Evolutionary conservation across 2,888 invertebrate genomes (phyloP), one percentile per base, ranked within the genome.

Genomic region (Agonopterix heracliana): DNA sequence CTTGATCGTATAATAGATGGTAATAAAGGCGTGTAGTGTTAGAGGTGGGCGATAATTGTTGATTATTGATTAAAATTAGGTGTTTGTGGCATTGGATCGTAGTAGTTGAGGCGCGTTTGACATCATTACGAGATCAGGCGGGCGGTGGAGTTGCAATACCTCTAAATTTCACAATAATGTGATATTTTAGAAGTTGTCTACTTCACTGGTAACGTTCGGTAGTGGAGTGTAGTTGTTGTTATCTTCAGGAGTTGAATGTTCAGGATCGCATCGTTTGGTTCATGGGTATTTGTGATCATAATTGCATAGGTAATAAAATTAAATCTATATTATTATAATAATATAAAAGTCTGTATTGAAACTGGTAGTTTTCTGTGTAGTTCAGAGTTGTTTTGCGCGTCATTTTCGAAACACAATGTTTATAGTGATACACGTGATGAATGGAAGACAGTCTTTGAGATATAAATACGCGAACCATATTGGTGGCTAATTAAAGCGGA

Each of bases 21-120:
- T 76, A 71, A 78, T 71, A 73, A 78, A 80, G 75, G 81, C 81
- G 81, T 78, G 84, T 86, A 85, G 83, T 79, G 78, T 81, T 86
- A 86, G 84, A 78, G 80, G 74, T 74, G 84, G 81, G 81, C 83
- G 85, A 79, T 82, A 81, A 85, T 88, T 88, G 88, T 88, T 88
- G 88, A 88, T 88, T 87, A 87, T 87, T 88, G 88, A 84, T 81
- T 83, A 86, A 85, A 81, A 81, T 82, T 86, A 86, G 82, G 78
- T 81, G 82, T 86, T 84, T 74, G 78, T 78, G 84, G 79, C 81
- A 80, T 81, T 78, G 79, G 82, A 76, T 69, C 57, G 84, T 81
- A 81, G 81, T 26, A 26, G 7, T 68, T 59, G 38, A 66, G 65
- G 57, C 59, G 64, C 63, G 65, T 62, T 54, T 48, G 61, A 49